phyloP scores from a whole-genome alignment of 2,888 invertebrate genomes.

The Drosophila neotestacea region DNA sequence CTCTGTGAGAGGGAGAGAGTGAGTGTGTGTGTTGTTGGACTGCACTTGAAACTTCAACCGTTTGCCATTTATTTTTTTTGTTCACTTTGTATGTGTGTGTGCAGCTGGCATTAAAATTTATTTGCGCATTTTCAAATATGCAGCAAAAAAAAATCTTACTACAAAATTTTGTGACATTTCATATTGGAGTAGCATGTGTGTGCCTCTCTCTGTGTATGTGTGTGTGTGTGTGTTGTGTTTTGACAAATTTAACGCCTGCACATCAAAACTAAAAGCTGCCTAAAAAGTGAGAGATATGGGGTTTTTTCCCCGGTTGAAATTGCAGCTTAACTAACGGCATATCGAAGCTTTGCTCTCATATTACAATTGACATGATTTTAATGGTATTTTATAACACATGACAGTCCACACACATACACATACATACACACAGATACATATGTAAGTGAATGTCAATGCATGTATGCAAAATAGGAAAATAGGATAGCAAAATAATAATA shows the following conservation, averaged over 20 bases:
- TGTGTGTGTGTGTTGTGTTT: constrained; percentile 13
- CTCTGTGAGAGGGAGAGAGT: not conserved
- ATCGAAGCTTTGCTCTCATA: constrained; percentile 44
- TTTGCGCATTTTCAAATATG: constrained; percentile 58
- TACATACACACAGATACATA: not conserved
- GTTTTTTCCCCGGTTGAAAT: constrained; percentile 26
- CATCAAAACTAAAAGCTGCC: constrained; percentile 65
- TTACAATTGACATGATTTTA: constrained; percentile 66
- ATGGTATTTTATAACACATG: constrained; percentile 44
- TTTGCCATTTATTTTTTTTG: constrained; percentile 55
- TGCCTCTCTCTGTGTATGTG: not conserved
- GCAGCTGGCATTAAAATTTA: constrained; percentile 70
- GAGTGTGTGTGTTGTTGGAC: constrained; percentile 27
- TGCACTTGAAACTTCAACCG: constrained; percentile 74
- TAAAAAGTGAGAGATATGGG: constrained; percentile 39
- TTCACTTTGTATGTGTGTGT: constrained; percentile 24
- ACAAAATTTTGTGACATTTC: constrained; percentile 62
- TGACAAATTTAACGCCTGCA: constrained; percentile 69
- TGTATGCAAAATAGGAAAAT: not conserved
- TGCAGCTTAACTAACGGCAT: constrained; percentile 56
- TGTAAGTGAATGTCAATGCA: not conserved
- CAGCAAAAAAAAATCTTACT: constrained; percentile 36
- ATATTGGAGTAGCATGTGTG: constrained; percentile 39
- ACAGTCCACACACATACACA: not conserved
- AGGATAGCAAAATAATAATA: not conserved